These are phyloP conservation scores for Corythoichthys haematopterus DNA, from an alignment of 2,113 vertebrate genomes.

Conservation along the genomic window DNA sequence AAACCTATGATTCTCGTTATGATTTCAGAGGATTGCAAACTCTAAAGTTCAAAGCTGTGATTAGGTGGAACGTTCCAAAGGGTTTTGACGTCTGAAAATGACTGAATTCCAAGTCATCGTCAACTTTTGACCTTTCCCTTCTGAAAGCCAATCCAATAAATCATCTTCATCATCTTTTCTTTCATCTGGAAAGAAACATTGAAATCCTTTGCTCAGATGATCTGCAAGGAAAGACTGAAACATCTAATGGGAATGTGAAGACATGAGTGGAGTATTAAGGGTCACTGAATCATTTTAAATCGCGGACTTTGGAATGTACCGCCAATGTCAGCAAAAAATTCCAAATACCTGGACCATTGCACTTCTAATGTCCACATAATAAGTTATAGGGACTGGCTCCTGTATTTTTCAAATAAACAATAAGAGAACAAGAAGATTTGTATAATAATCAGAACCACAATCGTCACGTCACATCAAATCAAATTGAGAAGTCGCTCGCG, in stretches of 20 bases:
- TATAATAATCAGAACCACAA: background rate
- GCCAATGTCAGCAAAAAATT: background rate
- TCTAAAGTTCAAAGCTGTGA: background rate
- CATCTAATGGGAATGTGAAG: background rate
- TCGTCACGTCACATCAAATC: constrained; percentile 22
- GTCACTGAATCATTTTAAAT: constrained; percentile 4
- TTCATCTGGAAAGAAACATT: background rate
- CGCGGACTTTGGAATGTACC: background rate
- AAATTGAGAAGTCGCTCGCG: background rate
- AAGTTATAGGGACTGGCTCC: background rate
- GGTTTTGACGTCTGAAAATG: background rate
- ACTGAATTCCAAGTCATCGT: background rate
- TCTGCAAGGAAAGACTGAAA: background rate
- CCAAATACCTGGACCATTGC: background rate
- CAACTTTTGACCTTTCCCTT: constrained; percentile 5
- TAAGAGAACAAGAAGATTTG: constrained; percentile 7
- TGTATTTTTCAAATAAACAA: background rate
- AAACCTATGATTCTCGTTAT: background rate
- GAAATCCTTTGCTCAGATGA: background rate
- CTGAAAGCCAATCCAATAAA: constrained; percentile 3
- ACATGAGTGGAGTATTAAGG: background rate
- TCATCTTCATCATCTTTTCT: background rate
- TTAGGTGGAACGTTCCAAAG: background rate
- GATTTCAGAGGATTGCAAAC: background rate
- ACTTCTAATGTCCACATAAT: background rate